These are phyloP conservation scores for Drosophila imparisetae DNA, from an alignment of 2,888 invertebrate genomes.

Conservation along the genomic window DNA sequence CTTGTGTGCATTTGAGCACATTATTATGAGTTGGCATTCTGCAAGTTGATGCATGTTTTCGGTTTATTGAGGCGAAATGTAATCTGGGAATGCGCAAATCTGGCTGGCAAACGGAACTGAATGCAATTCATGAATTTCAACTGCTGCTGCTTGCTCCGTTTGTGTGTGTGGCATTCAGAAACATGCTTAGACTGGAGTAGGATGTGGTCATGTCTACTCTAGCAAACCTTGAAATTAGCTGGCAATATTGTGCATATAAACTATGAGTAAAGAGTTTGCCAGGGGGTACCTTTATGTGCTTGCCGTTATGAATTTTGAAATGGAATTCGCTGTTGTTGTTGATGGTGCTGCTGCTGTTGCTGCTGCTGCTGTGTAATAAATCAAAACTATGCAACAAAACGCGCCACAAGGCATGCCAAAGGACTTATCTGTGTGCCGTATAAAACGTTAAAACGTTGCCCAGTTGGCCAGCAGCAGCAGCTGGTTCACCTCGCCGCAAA, in stretches of 20 bases:
- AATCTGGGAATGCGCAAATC: conserved; percentile 34
- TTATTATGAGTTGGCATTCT: conserved; percentile 41
- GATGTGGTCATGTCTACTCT: neutral
- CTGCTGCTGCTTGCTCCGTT: conserved; percentile 1
- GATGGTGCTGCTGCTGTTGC: conserved; percentile 12
- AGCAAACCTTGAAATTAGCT: conserved; percentile 47
- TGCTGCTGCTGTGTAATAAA: conserved; percentile 69
- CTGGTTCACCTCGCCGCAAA: conserved; percentile 70
- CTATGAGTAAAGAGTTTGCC: conserved; percentile 44
- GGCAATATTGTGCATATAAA: conserved; percentile 48
- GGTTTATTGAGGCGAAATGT: conserved; percentile 38
- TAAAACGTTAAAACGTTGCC: conserved; percentile 61
- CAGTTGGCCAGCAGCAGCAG: conserved; percentile 45
- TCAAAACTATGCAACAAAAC: conserved; percentile 80
- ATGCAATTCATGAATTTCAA: conserved; percentile 31
- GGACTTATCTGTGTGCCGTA: conserved; percentile 74
- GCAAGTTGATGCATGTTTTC: conserved; percentile 34
- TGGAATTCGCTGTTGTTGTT: conserved; percentile 65
- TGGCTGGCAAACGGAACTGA: conserved; percentile 25
- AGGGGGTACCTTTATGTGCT: conserved; percentile 55
- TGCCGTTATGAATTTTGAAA: conserved; percentile 73
- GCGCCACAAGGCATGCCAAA: conserved; percentile 74
- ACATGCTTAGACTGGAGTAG: conserved; percentile 31
- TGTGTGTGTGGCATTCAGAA: conserved; percentile 13
- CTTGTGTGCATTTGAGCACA: conserved; percentile 25